These are phyloP conservation scores for Ciconia boyciana DNA, from an alignment of 2,113 vertebrate genomes.

Conservation along the genomic window DNA sequence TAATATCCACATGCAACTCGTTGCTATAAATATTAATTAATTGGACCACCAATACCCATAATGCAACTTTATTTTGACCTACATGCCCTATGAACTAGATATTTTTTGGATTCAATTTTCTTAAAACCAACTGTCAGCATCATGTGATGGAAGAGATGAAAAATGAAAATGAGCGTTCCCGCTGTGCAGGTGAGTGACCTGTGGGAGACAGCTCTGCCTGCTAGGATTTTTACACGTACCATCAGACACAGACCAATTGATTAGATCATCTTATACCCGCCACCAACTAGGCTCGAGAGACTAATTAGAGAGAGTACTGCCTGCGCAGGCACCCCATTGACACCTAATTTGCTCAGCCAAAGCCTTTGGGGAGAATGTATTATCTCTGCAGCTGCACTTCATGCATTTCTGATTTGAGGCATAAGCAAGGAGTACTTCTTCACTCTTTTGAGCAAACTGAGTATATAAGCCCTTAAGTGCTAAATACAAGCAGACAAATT, in stretches of 20 bases:
- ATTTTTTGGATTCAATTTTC: constrained; percentile 79
- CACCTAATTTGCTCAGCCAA: constrained; percentile 89
- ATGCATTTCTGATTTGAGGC: constrained; percentile 82
- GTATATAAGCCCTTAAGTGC: constrained; percentile 72
- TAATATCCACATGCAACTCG: constrained; percentile 66
- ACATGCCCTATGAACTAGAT: constrained; percentile 80
- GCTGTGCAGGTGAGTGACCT: constrained; percentile 84
- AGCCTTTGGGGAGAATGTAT: constrained; percentile 85
- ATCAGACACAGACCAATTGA: constrained; percentile 87
- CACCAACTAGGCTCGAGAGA: constrained; percentile 88
- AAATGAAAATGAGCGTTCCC: constrained; percentile 79
- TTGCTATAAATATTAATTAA: constrained; percentile 80
- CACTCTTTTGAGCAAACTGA: constrained; percentile 76
- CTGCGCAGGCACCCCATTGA: constrained; percentile 85
- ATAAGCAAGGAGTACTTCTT: constrained; percentile 75
- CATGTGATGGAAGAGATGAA: constrained; percentile 78
- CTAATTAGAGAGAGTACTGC: constrained; percentile 88
- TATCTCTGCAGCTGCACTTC: constrained; percentile 86
- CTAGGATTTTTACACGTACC: constrained; percentile 79
- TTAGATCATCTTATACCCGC: constrained; percentile 85
- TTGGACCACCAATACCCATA: constrained; percentile 77
- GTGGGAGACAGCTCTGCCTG: constrained; percentile 81
- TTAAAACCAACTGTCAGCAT: constrained; percentile 81
- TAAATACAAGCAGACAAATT: constrained; percentile 76
- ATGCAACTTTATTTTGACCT: constrained; percentile 80